Conservation (phyloP, 2,113 vertebrate species). For the Nicator chloris region DNA sequence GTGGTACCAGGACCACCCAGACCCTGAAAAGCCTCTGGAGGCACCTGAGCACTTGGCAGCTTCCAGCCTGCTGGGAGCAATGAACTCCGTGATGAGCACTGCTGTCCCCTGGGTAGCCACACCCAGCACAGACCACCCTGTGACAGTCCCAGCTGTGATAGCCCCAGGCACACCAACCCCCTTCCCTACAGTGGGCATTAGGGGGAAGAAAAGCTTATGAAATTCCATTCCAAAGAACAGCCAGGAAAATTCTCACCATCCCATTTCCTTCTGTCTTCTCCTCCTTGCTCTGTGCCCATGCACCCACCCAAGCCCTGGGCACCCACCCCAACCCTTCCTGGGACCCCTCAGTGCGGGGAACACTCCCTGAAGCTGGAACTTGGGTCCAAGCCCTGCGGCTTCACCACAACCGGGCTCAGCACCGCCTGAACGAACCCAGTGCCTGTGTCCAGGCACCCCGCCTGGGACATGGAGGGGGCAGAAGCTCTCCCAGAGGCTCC, state of each 20-base stretch:
- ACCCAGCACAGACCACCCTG: not conserved
- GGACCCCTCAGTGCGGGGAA: not conserved
- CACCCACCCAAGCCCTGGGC: no score
- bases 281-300: not conserved
- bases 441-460: not conserved
- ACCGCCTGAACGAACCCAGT: not conserved
- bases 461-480: rapidly evolving
- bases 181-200: rapidly evolving
- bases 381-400: rapidly evolving
- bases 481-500: no score
- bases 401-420: not conserved
- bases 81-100: rapidly evolving
- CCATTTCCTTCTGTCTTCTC: not conserved
- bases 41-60: not conserved
- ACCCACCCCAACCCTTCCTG: not conserved
- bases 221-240: not conserved
- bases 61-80: not conserved
- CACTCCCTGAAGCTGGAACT: rapidly evolving
- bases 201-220: rapidly evolving
- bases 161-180: not conserved
- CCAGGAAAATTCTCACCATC: not conserved
- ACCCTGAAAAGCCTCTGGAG: not conserved
- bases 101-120: not conserved
- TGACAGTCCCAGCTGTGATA: not conserved
- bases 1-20: not conserved